These are phyloP conservation scores for Eumacrocentrus americanus DNA, from an alignment of 2,888 invertebrate species.

Conservation along the genomic window DNA sequence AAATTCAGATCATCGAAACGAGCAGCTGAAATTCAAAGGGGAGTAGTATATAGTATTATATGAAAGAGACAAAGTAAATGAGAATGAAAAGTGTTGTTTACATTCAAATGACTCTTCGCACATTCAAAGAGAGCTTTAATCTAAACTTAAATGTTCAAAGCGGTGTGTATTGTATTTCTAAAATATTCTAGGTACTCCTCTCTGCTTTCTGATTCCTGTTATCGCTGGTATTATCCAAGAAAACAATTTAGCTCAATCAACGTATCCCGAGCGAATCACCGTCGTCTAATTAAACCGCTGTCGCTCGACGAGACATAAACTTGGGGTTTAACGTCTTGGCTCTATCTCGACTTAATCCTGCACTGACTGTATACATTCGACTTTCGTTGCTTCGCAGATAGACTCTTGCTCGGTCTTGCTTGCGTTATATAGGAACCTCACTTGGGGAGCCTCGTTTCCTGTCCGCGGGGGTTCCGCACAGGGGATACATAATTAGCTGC, in stretches of 20 bases:
- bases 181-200: too few relatives aligned
- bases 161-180: constrained; percentile 21
- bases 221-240: constrained; percentile 30
- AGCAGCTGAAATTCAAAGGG: constrained; percentile 13
- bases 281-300: constrained; percentile 60
- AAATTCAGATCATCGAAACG: constrained; percentile 25
- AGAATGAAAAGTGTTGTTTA: constrained; percentile 17
- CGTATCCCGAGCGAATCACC: constrained; percentile 58
- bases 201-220: constrained; percentile 13
- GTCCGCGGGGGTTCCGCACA: constrained; percentile 57
- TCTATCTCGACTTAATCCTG: constrained; percentile 56
- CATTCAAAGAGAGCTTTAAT: neutral
- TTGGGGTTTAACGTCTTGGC: constrained; percentile 55
- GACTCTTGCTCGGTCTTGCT: constrained; percentile 10
- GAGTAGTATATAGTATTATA: neutral
- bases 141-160: constrained; percentile 10
- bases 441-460: constrained; percentile 59
- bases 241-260: constrained; percentile 63
- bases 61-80: constrained; percentile 6
- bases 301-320: constrained; percentile 52
- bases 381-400: constrained; percentile 1
- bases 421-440: constrained; percentile 39
- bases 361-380: constrained; percentile 30
- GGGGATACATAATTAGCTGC: constrained; percentile 57
- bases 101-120: constrained; percentile 8